Conservation (phyloP, 1,140 invertebrate genomes). For the Pristionchus pacificus region DNA sequence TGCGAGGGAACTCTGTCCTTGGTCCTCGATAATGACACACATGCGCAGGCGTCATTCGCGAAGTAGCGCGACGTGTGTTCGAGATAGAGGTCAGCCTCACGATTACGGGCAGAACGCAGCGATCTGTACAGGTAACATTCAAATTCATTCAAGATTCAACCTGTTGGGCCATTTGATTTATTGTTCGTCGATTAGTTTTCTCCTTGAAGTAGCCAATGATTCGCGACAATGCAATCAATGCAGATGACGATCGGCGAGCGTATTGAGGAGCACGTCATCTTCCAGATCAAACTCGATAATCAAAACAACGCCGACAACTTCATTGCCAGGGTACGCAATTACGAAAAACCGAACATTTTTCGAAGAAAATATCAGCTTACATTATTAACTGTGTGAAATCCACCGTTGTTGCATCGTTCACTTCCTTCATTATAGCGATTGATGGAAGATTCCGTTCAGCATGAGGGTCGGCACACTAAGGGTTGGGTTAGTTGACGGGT, state of each 20-base stretch:
- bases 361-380: not conserved
- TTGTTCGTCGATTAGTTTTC: no score
- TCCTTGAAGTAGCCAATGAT: no score
- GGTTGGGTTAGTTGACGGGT: no score
- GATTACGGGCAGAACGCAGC: constrained; percentile 49
- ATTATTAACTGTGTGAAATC: not conserved
- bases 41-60: constrained; percentile 53
- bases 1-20: not conserved
- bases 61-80: constrained; percentile 53
- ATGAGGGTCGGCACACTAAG: no score
- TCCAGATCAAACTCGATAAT: constrained; percentile 28
- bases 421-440: no score
- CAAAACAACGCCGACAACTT: not conserved
- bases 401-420: no score
- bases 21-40: not conserved
- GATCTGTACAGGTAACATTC: constrained; percentile 48
- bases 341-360: constrained; percentile 3
- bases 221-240: no score
- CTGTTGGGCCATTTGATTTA: no score
- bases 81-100: constrained; percentile 51
- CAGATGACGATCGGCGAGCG: no score
- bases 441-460: no score
- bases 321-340: constrained; percentile 2
- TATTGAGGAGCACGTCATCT: constrained; percentile 40
- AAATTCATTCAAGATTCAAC: no score